These are phyloP conservation scores for Parnassius mnemosyne DNA, from an alignment of 2,888 invertebrate genomes.

Conservation along the genomic window DNA sequence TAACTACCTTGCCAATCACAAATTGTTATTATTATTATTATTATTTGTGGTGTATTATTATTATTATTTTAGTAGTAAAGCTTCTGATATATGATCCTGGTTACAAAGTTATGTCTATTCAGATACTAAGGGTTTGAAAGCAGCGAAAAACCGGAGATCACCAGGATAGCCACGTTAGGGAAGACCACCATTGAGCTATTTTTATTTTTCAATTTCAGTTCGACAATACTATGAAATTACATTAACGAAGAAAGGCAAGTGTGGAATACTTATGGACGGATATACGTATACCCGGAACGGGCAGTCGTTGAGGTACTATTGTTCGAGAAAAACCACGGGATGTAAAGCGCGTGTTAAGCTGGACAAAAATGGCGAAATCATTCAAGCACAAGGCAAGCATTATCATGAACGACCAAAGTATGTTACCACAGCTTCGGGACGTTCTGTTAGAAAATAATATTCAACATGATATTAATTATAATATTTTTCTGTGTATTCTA, in stretches of 20 bases:
- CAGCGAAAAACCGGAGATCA: too few species aligned
- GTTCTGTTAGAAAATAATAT: constrained; percentile 4
- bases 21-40: too few species aligned
- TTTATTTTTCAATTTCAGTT: constrained; percentile 9
- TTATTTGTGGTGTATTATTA: too few species aligned
- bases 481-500: too few species aligned
- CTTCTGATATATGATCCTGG: too few species aligned
- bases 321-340: constrained; percentile 39
- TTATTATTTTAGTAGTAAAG: too few species aligned
- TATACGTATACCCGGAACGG: constrained; percentile 41
- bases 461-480: too few species aligned
- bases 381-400: constrained; percentile 18
- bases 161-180: too few species aligned
- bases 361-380: constrained; percentile 27
- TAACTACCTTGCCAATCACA: too few species aligned
- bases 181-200: too few species aligned
- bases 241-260: constrained; percentile 35
- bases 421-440: constrained; percentile 6
- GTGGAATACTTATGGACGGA: constrained; percentile 38
- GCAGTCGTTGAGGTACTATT: constrained; percentile 38
- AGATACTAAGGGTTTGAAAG: too few species aligned
- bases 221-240: constrained; percentile 38
- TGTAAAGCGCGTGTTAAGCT: constrained; percentile 35
- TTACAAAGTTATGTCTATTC: too few species aligned
- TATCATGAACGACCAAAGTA: constrained; percentile 20